Base-by-base conservation (phyloP, 1,140 invertebrate species). In the Caenorhabditis brenneri region DNA sequence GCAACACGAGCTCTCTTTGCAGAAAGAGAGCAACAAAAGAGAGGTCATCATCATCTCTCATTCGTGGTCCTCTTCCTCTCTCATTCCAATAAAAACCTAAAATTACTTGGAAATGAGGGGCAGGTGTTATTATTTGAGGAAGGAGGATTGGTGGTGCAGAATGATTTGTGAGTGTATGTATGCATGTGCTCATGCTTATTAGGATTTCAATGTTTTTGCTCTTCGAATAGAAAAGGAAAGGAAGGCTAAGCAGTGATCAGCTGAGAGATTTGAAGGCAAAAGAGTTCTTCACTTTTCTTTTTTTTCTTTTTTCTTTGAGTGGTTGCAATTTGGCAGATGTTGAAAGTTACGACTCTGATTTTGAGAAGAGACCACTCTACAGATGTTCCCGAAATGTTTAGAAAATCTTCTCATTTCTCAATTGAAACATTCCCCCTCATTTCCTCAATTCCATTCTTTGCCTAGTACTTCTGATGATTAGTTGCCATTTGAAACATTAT, bases 281-380 rank as follows among this genome's bases (percentile, higher is more conserved):
- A 36, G 58, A 65, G 58, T 65, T 19, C 58, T 27, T 29, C 27
- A 7, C 24, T 27, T n/a, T 51, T 2, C 19, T 51, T 27, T 9
- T 55, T 33, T 27, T 15, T 27, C 19, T 51, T 10, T n/a, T 51
- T 15, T 9, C 19, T 33, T 65, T 65, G 58, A 65, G 58, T 65
- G 58, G 58, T 65, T 65, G 65, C 65, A 46, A 74, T 42, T 42
- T 74, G 65, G 65, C 65, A 46, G 15, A 46, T 74, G 22, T 42
- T 24, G 36, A 74, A 42, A 65, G 58, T 36, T 65, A 65, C 16
- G 29, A 33, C 31, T 15, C 19, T 51, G 48, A 51, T 51, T 51
- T 51, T 51, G 48, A 51, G 48, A 51, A 51, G 48, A 51, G 19
- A 51, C 19, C 48, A 51, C 19, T 42, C 39, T 19, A 51, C 48